Evolutionary conservation across 1,140 invertebrate species (phyloP), one percentile per base, ranked within the genome.

Genomic region (Camponotus pennsylvanicus): DNA sequence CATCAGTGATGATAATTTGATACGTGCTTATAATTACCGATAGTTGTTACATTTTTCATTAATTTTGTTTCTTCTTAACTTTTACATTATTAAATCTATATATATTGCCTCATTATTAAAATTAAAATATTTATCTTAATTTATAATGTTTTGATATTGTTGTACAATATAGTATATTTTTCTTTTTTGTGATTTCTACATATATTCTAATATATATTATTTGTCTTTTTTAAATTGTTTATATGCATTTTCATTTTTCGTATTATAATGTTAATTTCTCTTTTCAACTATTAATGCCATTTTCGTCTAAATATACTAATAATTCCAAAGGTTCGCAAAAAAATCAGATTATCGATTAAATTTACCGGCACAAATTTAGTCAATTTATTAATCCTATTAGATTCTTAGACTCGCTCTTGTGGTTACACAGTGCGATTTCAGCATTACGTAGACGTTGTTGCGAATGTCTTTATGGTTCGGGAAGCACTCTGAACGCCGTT

Each of bases 381-480:
- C 9, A 52, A 42, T 80, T 55, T 69, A 55, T 80, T 80, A 80
- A 80, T 70, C 45, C 32, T 2, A 4, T 69, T 70, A 55, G n/a
- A 18, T 80, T 80, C 64, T 52, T 55, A 40, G 64, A 70, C 32
- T 57, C 15, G 34, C 8, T 55, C 55, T 15, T 52, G 77, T 27
- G 77, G 45, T 79, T 15, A 9, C 55, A 76, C 55, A 9, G 45
- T 34, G 11, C 13, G n/a, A 79, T 67, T 79, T 79, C 63, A 80
- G 64, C 77, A 78, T 67, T 61, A 70, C 13, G 64, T 40, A 15
- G 2, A 9, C n/a, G 34, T 34, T 79, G 40, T 80, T 70, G 40
- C 34, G 77, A 80, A 13, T 57, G 45, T 70, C 64, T 80, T 80
- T 80, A 80, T 34, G 34, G 21, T 70, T 80, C 55, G 63, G n/a